Evolutionary conservation across 2,797 vertebrate genomes (phyloP), one percentile per base, ranked within the genome.

Genomic region (Passerculus sandwichensis): DNA sequence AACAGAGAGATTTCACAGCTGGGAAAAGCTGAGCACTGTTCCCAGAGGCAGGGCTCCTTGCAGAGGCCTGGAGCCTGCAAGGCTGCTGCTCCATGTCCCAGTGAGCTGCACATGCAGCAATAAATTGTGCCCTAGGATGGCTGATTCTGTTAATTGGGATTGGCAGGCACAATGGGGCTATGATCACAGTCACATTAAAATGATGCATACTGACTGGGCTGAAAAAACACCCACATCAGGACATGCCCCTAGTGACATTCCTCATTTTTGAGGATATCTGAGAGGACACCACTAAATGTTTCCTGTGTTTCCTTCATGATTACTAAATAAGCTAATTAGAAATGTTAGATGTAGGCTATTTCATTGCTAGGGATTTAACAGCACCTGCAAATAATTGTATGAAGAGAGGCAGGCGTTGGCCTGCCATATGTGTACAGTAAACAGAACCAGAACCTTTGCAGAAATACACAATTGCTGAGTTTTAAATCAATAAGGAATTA

Each of bases 241-340:
- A 96, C 50, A 92, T 87, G 61, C 69, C 91, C 50, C 83, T 76
- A 26, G 82, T 90, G 89, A 82, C 69, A 91, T 80, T 92, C 71
- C 71, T 91, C 45, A 23, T 60, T 92, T 96, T 88, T 77, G 76
- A 92, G 79, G 66, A 61, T 89, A 88, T 94, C 77, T 78, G 60
- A 90, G 85, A 85, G 72, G 86, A 97, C 69, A 83, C 30, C 29
- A 84, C 83, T 75, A 94, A 95, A 89, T 73, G 57, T 44, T 95
- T 93, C 73, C 70, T 77, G 5, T 85, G 59, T 88, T 97, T 96
- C 74, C 40, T 83, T 95, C 89, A 32, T 18, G 32, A 93, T 91
- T 91, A 74, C 54, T 64, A 91, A 95, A 89, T 59, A 53, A 89
- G 62, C 70, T 94, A 86, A 94, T 97, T 92, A 95, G 92, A 93